Conservation (phyloP, 2,797 vertebrate species). For the Myotis daubentonii region DNA sequence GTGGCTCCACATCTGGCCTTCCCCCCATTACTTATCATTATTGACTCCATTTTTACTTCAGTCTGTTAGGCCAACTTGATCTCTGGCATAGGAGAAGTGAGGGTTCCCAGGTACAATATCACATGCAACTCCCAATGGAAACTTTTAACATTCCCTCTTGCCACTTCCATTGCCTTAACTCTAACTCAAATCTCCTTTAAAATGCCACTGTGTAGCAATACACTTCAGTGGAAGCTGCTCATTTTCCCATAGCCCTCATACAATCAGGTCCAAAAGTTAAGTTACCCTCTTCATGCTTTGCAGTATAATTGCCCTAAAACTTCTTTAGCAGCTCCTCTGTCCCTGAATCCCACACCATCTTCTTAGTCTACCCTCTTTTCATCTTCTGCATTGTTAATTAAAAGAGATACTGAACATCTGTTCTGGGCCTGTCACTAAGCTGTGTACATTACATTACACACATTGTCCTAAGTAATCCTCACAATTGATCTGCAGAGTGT, state of each 20-base stretch:
- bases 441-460: not conserved
- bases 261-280: not conserved
- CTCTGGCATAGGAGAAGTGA: not conserved
- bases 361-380: not conserved
- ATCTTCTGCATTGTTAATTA: not conserved
- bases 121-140: not conserved
- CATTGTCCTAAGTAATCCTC: not conserved
- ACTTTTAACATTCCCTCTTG: not conserved
- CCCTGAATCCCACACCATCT: not conserved
- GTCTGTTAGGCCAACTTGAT: not conserved
- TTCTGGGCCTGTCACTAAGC: not conserved
- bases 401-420: not conserved
- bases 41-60: not conserved
- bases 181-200: not conserved
- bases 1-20: not conserved
- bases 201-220: not conserved
- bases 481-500: not conserved
- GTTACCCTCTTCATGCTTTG: rapidly evolving
- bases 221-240: not conserved
- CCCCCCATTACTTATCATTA: not conserved
- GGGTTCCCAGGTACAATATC: not conserved
- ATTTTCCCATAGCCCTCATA: not conserved
- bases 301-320: not conserved
- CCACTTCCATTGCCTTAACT: not conserved
- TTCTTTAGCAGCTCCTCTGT: not conserved